A percentile compares a stretch with the other conserved stretches of the same genome.
These are phyloP conservation scores for Blennius ocellaris DNA, from an alignment of 2,113 vertebrate genomes.

Conservation along the genomic window DNA sequence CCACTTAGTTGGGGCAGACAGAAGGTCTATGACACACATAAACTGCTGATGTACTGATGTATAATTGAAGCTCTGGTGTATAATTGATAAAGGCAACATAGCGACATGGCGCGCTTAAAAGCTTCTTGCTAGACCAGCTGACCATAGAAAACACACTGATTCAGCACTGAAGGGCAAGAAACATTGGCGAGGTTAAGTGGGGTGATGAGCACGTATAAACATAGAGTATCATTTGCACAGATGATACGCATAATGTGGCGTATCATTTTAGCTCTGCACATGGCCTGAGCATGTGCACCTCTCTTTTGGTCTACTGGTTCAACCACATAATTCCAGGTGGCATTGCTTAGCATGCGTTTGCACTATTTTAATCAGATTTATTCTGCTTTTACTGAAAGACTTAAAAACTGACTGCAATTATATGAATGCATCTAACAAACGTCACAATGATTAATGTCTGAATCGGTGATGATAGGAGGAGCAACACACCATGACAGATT, in stretches of 20 bases:
- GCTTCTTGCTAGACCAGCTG: slow-evolving; percentile 51
- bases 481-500: slow-evolving; percentile 22
- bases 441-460: slow-evolving; percentile 27
- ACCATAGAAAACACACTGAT: slow-evolving; percentile 30
- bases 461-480: slow-evolving; percentile 25
- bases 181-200: slow-evolving; percentile 48
- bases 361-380: neutral
- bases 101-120: slow-evolving; percentile 63
- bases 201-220: slow-evolving; percentile 37
- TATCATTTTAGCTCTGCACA: slow-evolving; percentile 11
- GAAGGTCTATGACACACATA: slow-evolving; percentile 60
- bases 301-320: neutral
- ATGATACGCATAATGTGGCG: neutral
- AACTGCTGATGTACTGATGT: slow-evolving; percentile 62
- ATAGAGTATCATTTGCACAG: neutral
- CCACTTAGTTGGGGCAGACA: slow-evolving; percentile 52
- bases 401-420: slow-evolving; percentile 13
- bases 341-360: neutral
- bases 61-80: slow-evolving; percentile 69
- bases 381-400: neutral
- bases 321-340: neutral
- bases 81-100: slow-evolving; percentile 70
- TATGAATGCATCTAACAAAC: slow-evolving; percentile 25
- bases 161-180: slow-evolving; percentile 30
- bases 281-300: neutral